Evolutionary conservation across 2,797 vertebrate genomes (phyloP).

Genomic region (Glyptemys insculpta): DNA sequence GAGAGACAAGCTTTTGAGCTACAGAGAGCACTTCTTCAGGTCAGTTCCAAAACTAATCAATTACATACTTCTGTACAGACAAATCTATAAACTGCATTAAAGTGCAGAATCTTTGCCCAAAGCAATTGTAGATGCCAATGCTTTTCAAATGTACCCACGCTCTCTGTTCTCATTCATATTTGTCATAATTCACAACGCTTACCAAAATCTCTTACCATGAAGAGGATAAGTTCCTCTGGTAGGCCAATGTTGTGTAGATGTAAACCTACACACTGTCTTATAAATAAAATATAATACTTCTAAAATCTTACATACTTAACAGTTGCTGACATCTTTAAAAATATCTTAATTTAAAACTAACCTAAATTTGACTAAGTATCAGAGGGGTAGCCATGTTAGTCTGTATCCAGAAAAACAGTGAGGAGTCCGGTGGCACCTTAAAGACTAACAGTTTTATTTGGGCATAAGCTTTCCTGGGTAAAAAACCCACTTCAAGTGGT

Average conservation of each 20-base stretch:
- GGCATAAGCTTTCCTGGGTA: no score
- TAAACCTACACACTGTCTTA: slow-evolving; percentile 51
- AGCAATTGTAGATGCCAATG: slow-evolving; percentile 42
- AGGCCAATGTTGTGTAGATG: slow-evolving; percentile 49
- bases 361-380: slow-evolving; percentile 38
- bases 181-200: slow-evolving; percentile 56
- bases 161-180: neutral
- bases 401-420: no score
- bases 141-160: slow-evolving; percentile 41
- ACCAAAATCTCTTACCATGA: slow-evolving; percentile 54
- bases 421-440: no score
- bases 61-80: slow-evolving; percentile 60
- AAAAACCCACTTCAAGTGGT: no score
- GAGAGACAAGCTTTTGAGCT: neutral
- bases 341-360: slow-evolving; percentile 62
- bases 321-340: slow-evolving; percentile 60
- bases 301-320: slow-evolving; percentile 73
- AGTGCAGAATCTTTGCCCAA: slow-evolving; percentile 59
- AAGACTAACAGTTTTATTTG: no score
- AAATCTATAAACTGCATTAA: slow-evolving; percentile 63
- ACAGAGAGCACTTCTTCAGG: neutral
- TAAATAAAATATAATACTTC: slow-evolving; percentile 71
- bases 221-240: slow-evolving; percentile 30
- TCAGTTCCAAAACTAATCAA: slow-evolving; percentile 42
- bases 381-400: no score